Conservation (phyloP, 2,797 vertebrate species). For the Anomalospiza imberbis region DNA sequence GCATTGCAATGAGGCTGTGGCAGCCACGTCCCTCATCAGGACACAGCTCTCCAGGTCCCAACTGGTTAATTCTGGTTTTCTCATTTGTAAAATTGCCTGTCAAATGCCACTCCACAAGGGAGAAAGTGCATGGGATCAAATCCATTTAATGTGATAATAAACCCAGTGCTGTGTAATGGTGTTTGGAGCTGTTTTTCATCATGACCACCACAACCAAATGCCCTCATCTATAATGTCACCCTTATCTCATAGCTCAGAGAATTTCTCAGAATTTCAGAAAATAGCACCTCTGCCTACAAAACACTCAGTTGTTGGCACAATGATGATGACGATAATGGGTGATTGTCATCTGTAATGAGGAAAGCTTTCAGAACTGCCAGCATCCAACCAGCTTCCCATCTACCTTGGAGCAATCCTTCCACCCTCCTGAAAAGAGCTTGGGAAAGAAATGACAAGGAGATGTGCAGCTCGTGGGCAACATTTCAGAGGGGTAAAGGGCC, state of each 20-base stretch:
- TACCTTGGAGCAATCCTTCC: background rate
- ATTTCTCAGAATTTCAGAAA: slow-evolving; percentile 42
- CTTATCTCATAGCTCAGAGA: background rate
- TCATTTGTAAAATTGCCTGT: background rate
- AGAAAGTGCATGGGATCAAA: background rate
- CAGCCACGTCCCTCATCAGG: background rate
- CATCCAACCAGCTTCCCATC: background rate
- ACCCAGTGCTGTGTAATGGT: background rate
- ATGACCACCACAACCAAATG: background rate
- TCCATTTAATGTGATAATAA: slow-evolving; percentile 14
- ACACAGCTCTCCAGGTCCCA: background rate
- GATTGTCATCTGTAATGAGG: slow-evolving; percentile 44
- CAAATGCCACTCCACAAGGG: background rate
- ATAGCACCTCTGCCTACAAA: slow-evolving; percentile 45
- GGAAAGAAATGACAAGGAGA: background rate
- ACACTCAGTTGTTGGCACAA: background rate
- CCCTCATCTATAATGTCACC: background rate
- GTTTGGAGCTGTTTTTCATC: background rate
- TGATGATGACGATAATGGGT: slow-evolving; percentile 5
- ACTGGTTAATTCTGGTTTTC: background rate
- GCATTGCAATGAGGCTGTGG: background rate
- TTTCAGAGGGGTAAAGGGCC: background rate
- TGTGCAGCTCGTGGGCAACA: background rate
- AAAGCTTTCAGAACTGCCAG: slow-evolving; percentile 52
- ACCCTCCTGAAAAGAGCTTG: background rate